These are phyloP conservation scores for Chalcosyrphus nemorum DNA, from an alignment of 2,888 invertebrate genomes.

Conservation along the genomic window DNA sequence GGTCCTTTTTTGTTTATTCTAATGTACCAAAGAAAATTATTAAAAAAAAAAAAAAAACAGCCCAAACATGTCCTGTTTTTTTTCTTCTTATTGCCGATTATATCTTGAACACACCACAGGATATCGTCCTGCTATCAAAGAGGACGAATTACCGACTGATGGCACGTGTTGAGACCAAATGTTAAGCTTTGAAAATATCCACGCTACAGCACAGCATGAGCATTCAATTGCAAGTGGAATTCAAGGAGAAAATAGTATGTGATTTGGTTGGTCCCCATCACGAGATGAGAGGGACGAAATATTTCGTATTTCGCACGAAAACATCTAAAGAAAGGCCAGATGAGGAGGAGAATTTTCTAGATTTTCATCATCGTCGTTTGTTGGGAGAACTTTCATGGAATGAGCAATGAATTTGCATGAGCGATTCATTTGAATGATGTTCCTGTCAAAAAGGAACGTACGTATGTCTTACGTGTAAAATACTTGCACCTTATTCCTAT, in stretches of 20 bases:
- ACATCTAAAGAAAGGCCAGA: background rate
- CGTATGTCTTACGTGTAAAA: background rate
- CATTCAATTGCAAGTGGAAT: slow-evolving; percentile 22
- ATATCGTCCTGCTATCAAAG: slow-evolving; percentile 37
- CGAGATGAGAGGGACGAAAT: background rate
- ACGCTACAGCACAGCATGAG: slow-evolving; percentile 24
- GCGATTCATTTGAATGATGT: background rate
- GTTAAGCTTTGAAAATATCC: slow-evolving; percentile 17
- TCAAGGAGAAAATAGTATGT: slow-evolving; percentile 24
- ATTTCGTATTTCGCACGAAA: background rate
- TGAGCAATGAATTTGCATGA: slow-evolving; percentile 8
- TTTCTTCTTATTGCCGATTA: slow-evolving; percentile 34
- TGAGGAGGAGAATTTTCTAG: background rate
- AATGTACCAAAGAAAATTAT: slow-evolving; percentile 6
- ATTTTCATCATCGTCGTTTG: background rate
- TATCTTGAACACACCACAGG: slow-evolving; percentile 46
- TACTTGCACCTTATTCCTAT: no score
- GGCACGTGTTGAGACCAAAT: slow-evolving; percentile 55
- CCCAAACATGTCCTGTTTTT: background rate
- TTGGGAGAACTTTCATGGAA: background rate
- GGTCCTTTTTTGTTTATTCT: background rate
- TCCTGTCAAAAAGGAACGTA: background rate
- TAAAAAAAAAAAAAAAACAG: background rate
- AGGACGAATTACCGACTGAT: slow-evolving; percentile 39
- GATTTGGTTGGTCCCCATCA: slow-evolving; percentile 6